Conservation (phyloP, 2,113 vertebrate genomes). For the Acanthisitta chloris region DNA sequence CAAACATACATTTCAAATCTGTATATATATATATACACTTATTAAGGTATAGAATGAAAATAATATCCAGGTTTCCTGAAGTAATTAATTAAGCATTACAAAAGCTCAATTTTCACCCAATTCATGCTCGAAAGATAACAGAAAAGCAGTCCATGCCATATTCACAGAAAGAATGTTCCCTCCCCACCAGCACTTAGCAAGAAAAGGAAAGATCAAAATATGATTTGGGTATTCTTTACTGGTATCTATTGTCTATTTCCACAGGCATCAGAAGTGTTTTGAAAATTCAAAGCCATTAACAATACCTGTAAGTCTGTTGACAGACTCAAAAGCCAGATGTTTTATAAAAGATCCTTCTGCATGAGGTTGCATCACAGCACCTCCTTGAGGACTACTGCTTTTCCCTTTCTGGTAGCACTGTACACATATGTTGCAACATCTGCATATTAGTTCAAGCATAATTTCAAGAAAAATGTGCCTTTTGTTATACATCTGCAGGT, state of each 20-base stretch:
- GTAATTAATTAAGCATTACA: neutral
- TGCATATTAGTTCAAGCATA: neutral
- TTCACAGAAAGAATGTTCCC: neutral
- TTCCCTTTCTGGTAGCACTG: neutral
- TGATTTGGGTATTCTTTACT: neutral
- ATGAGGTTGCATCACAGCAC: neutral
- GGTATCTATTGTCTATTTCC: neutral
- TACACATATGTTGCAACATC: accelerated
- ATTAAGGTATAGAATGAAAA: neutral
- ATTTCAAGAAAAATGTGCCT: neutral
- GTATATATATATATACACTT: neutral
- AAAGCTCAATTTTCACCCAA: neutral
- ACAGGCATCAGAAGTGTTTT: neutral
- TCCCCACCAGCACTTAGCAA: neutral
- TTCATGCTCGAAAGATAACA: neutral
- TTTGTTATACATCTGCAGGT: neutral
- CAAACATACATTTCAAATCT: neutral
- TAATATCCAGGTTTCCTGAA: neutral
- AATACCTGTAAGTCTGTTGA: neutral
- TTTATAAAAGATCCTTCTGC: neutral
- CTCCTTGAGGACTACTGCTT: neutral
- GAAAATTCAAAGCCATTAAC: neutral
- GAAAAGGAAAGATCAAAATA: neutral
- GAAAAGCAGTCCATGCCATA: neutral
- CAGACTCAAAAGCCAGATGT: neutral